phyloP scores from a whole-genome alignment of 1,140 invertebrate species.

The Caerostris darwini region DNA sequence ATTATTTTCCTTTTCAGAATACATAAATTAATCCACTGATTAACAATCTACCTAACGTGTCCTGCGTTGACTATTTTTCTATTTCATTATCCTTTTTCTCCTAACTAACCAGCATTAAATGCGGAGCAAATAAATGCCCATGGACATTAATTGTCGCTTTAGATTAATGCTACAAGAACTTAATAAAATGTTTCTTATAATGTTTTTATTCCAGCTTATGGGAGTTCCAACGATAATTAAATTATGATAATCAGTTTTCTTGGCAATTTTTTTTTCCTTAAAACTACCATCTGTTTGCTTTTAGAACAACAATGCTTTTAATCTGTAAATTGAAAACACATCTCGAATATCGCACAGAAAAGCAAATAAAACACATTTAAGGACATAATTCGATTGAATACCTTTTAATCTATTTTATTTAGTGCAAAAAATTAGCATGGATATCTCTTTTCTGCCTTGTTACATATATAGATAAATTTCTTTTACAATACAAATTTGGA shows the following conservation, averaged over 20 bases:
- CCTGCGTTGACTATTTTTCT: slow-evolving; percentile 20
- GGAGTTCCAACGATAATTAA: slow-evolving; percentile 7
- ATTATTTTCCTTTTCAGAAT: not conserved
- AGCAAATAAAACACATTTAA: not conserved
- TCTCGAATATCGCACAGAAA: not conserved
- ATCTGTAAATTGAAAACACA: not conserved
- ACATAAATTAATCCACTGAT: slow-evolving; percentile 25
- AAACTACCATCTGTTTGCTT: not conserved
- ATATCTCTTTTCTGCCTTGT: not conserved
- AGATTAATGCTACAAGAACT: slow-evolving; percentile 18
- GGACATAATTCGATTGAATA: not conserved
- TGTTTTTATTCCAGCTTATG: slow-evolving; percentile 30
- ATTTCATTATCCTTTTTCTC: slow-evolving; percentile 34
- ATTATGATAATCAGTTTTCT: slow-evolving; percentile 32
- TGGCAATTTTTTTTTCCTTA: not conserved
- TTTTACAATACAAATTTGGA: not conserved
- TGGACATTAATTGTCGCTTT: slow-evolving; percentile 51
- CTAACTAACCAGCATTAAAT: not conserved
- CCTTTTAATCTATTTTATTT: not conserved
- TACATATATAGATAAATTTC: not conserved
- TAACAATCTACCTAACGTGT: slow-evolving; percentile 41
- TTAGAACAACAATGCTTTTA: not conserved
- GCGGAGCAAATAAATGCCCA: not conserved
- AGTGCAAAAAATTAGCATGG: not conserved
- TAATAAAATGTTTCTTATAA: slow-evolving; percentile 1